These are phyloP conservation scores for Rousettus leschenaultii DNA, from an alignment of 2,113 vertebrate genomes.

Conservation along the genomic window DNA sequence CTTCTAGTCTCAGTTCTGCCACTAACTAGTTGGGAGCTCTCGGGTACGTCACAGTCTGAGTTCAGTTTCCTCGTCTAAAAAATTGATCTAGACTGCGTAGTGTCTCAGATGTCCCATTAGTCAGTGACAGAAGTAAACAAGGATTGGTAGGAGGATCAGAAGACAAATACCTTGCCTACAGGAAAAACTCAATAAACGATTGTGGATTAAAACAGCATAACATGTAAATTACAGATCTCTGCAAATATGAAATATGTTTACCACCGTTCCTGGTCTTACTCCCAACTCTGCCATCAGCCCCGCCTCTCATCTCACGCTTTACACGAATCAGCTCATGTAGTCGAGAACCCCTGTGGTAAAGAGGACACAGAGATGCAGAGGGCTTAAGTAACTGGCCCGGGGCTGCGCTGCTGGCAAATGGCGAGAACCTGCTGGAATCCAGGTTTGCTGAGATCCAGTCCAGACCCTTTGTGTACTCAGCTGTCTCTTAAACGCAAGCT, in stretches of 20 bases:
- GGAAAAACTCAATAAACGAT: not conserved
- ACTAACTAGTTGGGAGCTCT: not conserved
- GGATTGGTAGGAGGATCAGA: not conserved
- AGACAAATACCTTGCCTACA: not conserved
- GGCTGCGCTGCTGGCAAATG: not conserved
- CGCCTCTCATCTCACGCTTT: not conserved
- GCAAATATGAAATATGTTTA: not conserved
- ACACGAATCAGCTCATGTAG: not conserved
- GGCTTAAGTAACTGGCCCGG: not conserved
- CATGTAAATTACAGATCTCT: not conserved
- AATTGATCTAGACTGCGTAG: not conserved
- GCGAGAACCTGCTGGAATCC: not conserved
- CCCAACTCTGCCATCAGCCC: not conserved
- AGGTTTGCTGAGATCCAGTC: not conserved
- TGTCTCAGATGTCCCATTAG: not conserved
- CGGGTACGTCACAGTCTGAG: not conserved
- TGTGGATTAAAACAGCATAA: not conserved
- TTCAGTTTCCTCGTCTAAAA: not conserved
- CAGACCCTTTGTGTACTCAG: not conserved
- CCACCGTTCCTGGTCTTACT: not conserved
- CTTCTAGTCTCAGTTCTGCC: not conserved
- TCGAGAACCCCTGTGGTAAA: not conserved
- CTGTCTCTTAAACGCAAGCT: not conserved
- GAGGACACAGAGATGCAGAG: not conserved
- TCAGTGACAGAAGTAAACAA: not conserved